Evolutionary conservation across 2,888 invertebrate genomes (phyloP).

Genomic region (Galerucella pusilla): DNA sequence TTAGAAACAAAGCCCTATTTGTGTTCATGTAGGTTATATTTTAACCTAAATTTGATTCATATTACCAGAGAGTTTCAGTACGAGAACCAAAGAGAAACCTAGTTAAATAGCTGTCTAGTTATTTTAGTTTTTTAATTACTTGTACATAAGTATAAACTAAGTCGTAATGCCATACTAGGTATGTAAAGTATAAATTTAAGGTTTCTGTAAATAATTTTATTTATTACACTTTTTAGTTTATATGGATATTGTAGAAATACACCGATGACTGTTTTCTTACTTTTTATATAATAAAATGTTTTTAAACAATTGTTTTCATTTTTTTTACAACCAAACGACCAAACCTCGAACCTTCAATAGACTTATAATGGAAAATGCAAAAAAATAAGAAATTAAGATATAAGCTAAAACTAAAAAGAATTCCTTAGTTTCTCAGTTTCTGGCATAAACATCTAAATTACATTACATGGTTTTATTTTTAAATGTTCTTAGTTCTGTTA

Average conservation of each 20-base stretch:
- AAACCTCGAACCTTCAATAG: no score
- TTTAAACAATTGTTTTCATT: not conserved
- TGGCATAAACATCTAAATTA: no score
- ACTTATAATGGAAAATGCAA: no score
- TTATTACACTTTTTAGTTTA: slow-evolving; percentile 27
- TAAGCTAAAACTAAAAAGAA: no score
- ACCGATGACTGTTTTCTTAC: slow-evolving; percentile 37
- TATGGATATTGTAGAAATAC: slow-evolving; percentile 12
- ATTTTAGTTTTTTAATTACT: slow-evolving; percentile 21
- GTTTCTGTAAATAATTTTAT: slow-evolving; percentile 37
- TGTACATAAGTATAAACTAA: slow-evolving; percentile 33
- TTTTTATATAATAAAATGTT: slow-evolving; percentile 35
- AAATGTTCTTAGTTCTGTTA: no score
- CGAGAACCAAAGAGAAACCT: slow-evolving; percentile 37
- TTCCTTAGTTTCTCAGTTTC: no score
- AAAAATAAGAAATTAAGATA: no score
- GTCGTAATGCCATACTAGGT: slow-evolving; percentile 33
- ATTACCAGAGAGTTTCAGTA: slow-evolving; percentile 24
- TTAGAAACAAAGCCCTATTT: not conserved
- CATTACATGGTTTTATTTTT: no score
- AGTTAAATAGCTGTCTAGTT: slow-evolving; percentile 28
- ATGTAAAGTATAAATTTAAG: slow-evolving; percentile 29
- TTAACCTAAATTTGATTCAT: not conserved
- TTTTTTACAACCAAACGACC: not conserved
- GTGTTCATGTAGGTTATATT: not conserved